Evolutionary conservation across 1,140 invertebrate species (phyloP).

Genomic region (Brachionus manjavacas): DNA sequence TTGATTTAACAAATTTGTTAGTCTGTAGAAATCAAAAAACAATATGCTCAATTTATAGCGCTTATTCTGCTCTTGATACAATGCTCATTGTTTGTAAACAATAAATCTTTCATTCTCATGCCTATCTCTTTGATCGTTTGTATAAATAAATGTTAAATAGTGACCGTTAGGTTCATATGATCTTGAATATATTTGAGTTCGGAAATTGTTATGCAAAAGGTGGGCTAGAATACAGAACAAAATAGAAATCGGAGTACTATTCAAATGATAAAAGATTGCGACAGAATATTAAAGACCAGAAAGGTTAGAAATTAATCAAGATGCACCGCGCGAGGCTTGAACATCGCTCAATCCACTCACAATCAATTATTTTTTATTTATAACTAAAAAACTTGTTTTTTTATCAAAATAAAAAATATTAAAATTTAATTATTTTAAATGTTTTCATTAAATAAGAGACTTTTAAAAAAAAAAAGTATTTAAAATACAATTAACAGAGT

Average conservation of each 20-base stretch:
- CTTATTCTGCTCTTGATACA: neutral
- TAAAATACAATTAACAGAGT: too few relatives aligned
- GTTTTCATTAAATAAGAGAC: too few relatives aligned
- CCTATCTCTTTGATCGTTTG: neutral
- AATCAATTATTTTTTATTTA: too few relatives aligned
- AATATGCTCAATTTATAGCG: neutral
- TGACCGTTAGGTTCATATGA: neutral
- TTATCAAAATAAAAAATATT: too few relatives aligned
- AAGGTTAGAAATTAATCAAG: neutral
- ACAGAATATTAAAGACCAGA: neutral
- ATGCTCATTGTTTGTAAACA: neutral
- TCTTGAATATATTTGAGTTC: neutral
- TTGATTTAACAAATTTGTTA: neutral
- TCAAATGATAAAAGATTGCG: neutral
- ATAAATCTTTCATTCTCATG: neutral
- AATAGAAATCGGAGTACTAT: neutral
- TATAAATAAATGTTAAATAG: neutral
- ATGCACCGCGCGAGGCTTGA: neutral
- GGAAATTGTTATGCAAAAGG: neutral
- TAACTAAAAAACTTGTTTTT: too few relatives aligned
- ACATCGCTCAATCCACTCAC: neutral
- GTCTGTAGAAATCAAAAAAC: neutral
- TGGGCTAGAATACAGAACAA: neutral
- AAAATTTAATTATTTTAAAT: too few relatives aligned
- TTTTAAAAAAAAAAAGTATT: too few relatives aligned